phyloP scores from a whole-genome alignment of 2,888 invertebrate species.

The Drosophila nr. perissopoda region DNA sequence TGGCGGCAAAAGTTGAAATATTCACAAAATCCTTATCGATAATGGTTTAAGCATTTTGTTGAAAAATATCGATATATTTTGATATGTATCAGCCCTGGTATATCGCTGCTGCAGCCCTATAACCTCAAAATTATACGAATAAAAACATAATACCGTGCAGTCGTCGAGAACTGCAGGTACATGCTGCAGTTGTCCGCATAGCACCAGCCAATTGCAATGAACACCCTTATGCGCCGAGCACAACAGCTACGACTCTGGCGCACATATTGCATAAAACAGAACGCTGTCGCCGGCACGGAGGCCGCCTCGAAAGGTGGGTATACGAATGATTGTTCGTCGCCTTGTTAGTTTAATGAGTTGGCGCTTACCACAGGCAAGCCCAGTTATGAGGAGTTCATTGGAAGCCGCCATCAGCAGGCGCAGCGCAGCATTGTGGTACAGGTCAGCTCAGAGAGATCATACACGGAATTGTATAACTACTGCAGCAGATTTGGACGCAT shows the following conservation, averaged over 20 bases:
- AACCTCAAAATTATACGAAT: slow-evolving; percentile 53
- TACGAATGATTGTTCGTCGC: slow-evolving; percentile 11
- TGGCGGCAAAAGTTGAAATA: slow-evolving; percentile 10
- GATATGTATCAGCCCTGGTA: slow-evolving; percentile 27
- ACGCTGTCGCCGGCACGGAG: slow-evolving; percentile 27
- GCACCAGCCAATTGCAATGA: slow-evolving; percentile 51
- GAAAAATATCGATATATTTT: slow-evolving; percentile 19
- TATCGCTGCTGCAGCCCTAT: slow-evolving; percentile 23
- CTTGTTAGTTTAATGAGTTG: not conserved
- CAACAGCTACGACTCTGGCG: slow-evolving; percentile 54
- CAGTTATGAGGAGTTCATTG: slow-evolving; percentile 87
- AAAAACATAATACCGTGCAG: slow-evolving; percentile 33
- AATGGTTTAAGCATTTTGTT: not conserved
- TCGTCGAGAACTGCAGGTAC: slow-evolving; percentile 22
- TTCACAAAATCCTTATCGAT: slow-evolving; percentile 12
- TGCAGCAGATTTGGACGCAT: slow-evolving; percentile 89
- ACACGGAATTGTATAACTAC: slow-evolving; percentile 88
- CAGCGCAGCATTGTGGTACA: slow-evolving; percentile 90
- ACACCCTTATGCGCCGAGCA: slow-evolving; percentile 61
- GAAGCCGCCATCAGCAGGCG: slow-evolving; percentile 88
- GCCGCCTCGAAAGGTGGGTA: slow-evolving; percentile 29
- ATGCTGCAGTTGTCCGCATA: slow-evolving; percentile 42
- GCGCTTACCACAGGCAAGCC: slow-evolving; percentile 43
- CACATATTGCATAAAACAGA: slow-evolving; percentile 63
- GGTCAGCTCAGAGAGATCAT: slow-evolving; percentile 90